Percentiles rank a stretch among this genome's conserved stretches.
Evolutionary conservation across 2,888 invertebrate genomes (phyloP).

Genomic region (Platypus cylindrus): DNA sequence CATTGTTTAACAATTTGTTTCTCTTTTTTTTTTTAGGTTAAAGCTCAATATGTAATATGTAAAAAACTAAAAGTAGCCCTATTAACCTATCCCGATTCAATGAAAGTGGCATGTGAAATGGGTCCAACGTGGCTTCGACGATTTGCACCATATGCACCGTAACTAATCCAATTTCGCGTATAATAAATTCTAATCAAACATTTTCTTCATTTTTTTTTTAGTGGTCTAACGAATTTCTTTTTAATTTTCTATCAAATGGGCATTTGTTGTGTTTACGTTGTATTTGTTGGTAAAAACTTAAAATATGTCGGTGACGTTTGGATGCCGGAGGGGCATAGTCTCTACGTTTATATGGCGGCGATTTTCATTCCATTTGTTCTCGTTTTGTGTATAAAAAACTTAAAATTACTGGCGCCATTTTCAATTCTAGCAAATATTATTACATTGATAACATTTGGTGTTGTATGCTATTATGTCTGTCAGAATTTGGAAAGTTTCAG

Average conservation of each 20-base stretch:
- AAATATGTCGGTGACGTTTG: conserved; percentile 29
- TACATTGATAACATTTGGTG: conserved; percentile 69
- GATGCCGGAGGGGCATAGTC: conserved; percentile 16
- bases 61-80: conserved; percentile 56
- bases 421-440: conserved; percentile 80
- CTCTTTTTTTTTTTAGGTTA: conserved; percentile 31
- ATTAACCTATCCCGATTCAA: conserved; percentile 74
- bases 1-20: not conserved
- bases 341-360: conserved; percentile 27
- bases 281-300: conserved; percentile 31
- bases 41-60: conserved; percentile 48
- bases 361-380: conserved; percentile 52
- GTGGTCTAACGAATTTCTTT: conserved; percentile 50
- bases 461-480: conserved; percentile 78
- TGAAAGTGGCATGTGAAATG: conserved; percentile 60
- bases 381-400: conserved; percentile 70
- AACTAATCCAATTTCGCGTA: conserved; percentile 20
- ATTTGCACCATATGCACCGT: conserved; percentile 41
- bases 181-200: not conserved
- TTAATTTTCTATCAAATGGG: conserved; percentile 76
- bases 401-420: conserved; percentile 80
- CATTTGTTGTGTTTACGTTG: conserved; percentile 74
- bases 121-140: conserved; percentile 56
- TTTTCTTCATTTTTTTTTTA: conserved; percentile 26
- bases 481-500: conserved; percentile 53